These are phyloP conservation scores for Stenodera caucasica DNA, from an alignment of 2,888 invertebrate genomes.

Conservation along the genomic window DNA sequence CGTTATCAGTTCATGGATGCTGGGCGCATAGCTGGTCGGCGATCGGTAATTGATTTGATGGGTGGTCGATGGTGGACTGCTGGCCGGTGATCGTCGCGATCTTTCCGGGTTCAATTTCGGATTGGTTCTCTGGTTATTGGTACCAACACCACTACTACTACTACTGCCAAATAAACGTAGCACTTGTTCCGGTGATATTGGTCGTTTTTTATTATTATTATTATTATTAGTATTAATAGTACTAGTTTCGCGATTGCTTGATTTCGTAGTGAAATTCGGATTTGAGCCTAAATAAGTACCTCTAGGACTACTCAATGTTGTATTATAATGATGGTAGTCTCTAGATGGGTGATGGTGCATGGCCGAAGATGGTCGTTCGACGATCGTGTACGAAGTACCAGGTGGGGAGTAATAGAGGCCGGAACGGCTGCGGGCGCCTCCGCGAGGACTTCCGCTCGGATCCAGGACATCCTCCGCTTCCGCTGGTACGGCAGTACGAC, in stretches of 20 bases:
- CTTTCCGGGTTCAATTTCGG: conserved; percentile 43
- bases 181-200: conserved; percentile 82
- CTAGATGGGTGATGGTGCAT: conserved; percentile 59
- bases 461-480: conserved; percentile 63
- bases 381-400: conserved; percentile 86
- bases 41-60: conserved; percentile 63
- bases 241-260: conserved; percentile 54
- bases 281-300: conserved; percentile 71
- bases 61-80: conserved; percentile 78
- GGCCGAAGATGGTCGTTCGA: conserved; percentile 76
- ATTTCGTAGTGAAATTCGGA: conserved; percentile 56
- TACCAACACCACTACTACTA: conserved; percentile 2
- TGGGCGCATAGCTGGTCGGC: conserved; percentile 58
- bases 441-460: conserved; percentile 56
- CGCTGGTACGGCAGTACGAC: conserved; percentile 57
- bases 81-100: conserved; percentile 66
- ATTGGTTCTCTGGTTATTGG: conserved; percentile 35
- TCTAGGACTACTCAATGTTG: conserved; percentile 51
- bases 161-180: conserved; percentile 51
- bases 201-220: conserved; percentile 70
- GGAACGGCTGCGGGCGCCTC: conserved; percentile 61
- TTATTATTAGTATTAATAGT: conserved; percentile 43
- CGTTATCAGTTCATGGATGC: conserved; percentile 75
- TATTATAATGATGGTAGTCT: conserved; percentile 56
- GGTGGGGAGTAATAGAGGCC: conserved; percentile 85